Evolutionary conservation across 2,888 invertebrate genomes (phyloP).

Genomic region (Drosophila aldrichi): DNA sequence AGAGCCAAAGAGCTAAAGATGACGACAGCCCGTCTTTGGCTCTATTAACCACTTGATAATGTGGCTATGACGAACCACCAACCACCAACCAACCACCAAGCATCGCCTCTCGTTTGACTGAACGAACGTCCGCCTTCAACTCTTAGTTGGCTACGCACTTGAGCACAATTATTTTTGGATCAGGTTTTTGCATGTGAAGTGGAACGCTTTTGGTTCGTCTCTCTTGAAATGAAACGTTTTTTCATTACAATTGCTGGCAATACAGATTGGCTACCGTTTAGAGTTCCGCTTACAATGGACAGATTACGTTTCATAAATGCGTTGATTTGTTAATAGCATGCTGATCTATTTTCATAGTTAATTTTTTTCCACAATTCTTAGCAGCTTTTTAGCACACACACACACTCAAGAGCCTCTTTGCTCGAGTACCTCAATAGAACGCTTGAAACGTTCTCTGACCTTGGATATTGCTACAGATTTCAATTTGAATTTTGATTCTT

Average conservation of each 20-base stretch:
- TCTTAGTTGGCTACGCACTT: conserved; percentile 52
- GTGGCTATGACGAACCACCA: conserved; percentile 41
- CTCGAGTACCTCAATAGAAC: conserved; percentile 42
- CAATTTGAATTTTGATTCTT: background rate
- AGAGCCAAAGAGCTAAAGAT: conserved; percentile 15
- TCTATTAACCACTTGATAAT: conserved; percentile 69
- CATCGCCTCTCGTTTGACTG: conserved; percentile 20
- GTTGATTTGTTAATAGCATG: background rate
- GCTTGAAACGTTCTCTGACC: conserved; percentile 53
- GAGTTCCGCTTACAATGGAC: conserved; percentile 1
- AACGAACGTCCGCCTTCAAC: conserved; percentile 60
- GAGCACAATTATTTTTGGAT: conserved; percentile 62
- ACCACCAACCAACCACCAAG: conserved; percentile 19
- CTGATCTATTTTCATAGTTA: conserved; percentile 5
- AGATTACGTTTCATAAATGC: background rate
- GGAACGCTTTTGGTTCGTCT: conserved; percentile 18
- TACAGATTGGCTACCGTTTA: conserved; percentile 43
- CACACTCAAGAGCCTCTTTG: conserved; percentile 40
- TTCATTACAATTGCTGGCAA: conserved; percentile 29
- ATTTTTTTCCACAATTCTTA: conserved; percentile 7
- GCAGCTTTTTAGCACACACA: conserved; percentile 39
- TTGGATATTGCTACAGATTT: conserved; percentile 57
- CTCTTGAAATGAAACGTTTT: conserved; percentile 21
- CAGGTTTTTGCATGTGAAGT: conserved; percentile 65
- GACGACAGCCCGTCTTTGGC: conserved; percentile 40